Evolutionary conservation across 2,113 vertebrate species (phyloP), one percentile per base, ranked within the genome.

Genomic region (Grallaria varia): DNA sequence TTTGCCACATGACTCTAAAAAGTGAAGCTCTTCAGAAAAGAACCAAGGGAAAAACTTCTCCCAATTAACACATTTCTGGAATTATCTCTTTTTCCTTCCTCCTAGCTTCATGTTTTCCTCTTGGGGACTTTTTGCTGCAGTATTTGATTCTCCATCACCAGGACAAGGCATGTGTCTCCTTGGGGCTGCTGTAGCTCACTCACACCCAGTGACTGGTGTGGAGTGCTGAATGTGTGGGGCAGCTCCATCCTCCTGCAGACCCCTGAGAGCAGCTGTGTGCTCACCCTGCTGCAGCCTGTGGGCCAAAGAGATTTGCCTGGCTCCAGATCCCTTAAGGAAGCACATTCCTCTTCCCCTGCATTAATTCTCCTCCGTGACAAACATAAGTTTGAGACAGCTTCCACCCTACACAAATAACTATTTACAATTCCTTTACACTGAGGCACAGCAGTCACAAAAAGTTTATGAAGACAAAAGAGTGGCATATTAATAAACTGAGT

Each of bases 201-300:
- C 72, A 42, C 35, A 72, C 27, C 5, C 21, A 64, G 35, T 58
- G 64, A 30, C 74, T 89, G 72, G 31, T 49, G 62, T 52, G 69
- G 44, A 95, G 47, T 4, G 78, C 24, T 23, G 40, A 87, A 71
- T 81, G 78, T 89, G 68, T 53, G 93, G 93, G 80, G 69, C 66
- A 63, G 80, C 71, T 83, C 81, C 37, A 76, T 77, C 56, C 85
- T 95, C 68, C 87, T 89, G 93, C 74, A 69, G 71, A 77, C 91
- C 58, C 28, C 49, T 28, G 68, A 74, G 33, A 78, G 53, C 66
- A 84, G 56, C 76, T 73, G 5, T 45, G 78, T 37, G 60, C 74
- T 95, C 86, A 73, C 37, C 68, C 87, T 87, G 44, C 50, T 74
- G 58, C 9, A 30, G 28, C 15, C 42, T 7, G 22, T 0, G 6